Conservation (phyloP, 2,113 vertebrate species). For the Panthera uncia region DNA sequence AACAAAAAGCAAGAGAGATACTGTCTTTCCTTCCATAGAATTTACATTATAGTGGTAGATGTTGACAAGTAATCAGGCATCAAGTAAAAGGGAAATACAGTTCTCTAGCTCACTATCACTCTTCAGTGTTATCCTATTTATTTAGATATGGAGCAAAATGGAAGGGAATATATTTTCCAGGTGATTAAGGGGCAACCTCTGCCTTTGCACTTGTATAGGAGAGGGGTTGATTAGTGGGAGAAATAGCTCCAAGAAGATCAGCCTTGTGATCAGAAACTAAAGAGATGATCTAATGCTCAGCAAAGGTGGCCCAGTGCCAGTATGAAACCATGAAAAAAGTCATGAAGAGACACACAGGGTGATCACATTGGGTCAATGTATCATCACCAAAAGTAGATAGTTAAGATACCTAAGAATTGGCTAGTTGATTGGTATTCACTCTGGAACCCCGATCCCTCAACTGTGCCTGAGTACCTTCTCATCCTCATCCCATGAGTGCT, state of each 20-base stretch:
- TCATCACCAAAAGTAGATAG: background rate
- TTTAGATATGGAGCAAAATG: background rate
- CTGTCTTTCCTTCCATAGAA: background rate
- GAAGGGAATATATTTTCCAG: background rate
- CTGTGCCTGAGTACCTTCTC: rapidly evolving
- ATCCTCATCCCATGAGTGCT: background rate
- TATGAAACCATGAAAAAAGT: background rate
- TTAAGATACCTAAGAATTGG: background rate
- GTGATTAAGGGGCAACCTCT: background rate
- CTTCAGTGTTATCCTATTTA: background rate
- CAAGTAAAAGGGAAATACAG: background rate
- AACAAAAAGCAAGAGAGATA: background rate
- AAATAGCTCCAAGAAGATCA: background rate
- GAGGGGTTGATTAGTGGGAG: background rate
- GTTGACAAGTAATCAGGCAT: background rate
- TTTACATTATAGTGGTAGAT: background rate
- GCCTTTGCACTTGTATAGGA: background rate
- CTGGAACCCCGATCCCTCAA: background rate
- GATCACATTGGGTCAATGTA: background rate
- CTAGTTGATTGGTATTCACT: background rate
- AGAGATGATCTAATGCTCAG: background rate
- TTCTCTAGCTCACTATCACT: background rate
- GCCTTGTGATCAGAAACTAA: background rate
- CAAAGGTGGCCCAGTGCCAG: background rate
- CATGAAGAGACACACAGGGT: background rate